phyloP scores from a whole-genome alignment of 2,113 vertebrate genomes.

The Beaufortia kweichowensis region DNA sequence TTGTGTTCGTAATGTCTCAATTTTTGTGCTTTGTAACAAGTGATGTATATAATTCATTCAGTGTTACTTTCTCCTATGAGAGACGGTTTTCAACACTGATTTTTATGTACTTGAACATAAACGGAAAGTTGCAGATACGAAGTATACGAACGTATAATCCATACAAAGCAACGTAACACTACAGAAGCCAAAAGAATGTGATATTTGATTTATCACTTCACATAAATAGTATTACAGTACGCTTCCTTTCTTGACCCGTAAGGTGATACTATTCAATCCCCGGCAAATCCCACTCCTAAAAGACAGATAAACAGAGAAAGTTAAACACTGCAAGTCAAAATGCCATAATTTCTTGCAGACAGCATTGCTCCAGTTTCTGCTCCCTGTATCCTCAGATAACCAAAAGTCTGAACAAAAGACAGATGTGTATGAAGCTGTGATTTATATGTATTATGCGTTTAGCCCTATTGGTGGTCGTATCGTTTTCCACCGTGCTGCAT shows the following conservation, averaged over 20 bases:
- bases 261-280: neutral
- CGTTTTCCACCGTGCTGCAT: conserved; percentile 40
- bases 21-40: too few relatives aligned
- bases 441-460: conserved; percentile 38
- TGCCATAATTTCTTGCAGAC: neutral
- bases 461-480: conserved; percentile 40
- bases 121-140: too few relatives aligned
- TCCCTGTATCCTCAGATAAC: conserved; percentile 11
- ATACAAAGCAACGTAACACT: neutral
- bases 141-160: too few relatives aligned
- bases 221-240: neutral
- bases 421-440: conserved; percentile 37
- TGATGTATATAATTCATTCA: too few relatives aligned
- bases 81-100: too few relatives aligned
- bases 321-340: neutral
- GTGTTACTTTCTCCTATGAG: too few relatives aligned
- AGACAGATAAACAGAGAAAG: conserved; percentile 14
- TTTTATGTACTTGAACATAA: too few relatives aligned
- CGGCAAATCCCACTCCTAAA: neutral
- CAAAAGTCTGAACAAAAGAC: conserved; percentile 3
- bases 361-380: neutral
- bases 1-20: neutral
- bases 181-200: too few relatives aligned
- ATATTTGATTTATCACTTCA: neutral
- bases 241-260: neutral